Conservation (phyloP, 2,888 invertebrate genomes). For the Drosophila siamana region DNA sequence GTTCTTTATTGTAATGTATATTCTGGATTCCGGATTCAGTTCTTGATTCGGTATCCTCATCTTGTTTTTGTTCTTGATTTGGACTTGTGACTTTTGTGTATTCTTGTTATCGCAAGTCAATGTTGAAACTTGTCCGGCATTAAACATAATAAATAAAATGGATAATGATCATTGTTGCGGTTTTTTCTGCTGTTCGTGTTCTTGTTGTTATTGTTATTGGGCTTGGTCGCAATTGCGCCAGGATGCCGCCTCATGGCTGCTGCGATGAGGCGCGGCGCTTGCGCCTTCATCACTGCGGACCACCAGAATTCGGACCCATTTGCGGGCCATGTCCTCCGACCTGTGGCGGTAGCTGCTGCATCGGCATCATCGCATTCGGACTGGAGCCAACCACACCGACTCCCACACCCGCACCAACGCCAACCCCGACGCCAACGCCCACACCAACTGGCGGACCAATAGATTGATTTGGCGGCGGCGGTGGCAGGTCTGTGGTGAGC, state of each 20-base stretch:
- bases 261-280: slow-evolving; percentile 83
- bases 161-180: not conserved
- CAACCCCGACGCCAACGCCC: slow-evolving; percentile 52
- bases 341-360: slow-evolving; percentile 85
- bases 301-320: slow-evolving; percentile 81
- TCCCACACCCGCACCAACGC: slow-evolving; percentile 63
- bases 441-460: slow-evolving; percentile 85
- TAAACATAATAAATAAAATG: slow-evolving; percentile 42
- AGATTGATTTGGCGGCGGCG: slow-evolving; percentile 87
- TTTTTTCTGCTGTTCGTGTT: not conserved
- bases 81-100: slow-evolving; percentile 13
- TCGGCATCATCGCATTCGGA: slow-evolving; percentile 87
- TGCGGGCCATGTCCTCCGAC: slow-evolving; percentile 83
- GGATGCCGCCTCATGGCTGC: slow-evolving; percentile 59
- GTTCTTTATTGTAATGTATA: slow-evolving; percentile 31
- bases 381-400: slow-evolving; percentile 85
- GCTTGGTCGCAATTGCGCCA: slow-evolving; percentile 56
- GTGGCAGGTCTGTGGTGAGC: slow-evolving; percentile 91
- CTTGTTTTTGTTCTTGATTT: slow-evolving; percentile 1
- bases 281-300: slow-evolving; percentile 85
- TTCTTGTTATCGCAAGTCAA: slow-evolving; percentile 29
- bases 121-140: slow-evolving; percentile 37
- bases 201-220: too few species aligned
- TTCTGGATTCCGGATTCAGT: slow-evolving; percentile 8
- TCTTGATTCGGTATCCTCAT: slow-evolving; percentile 8